Percentiles rank a stretch among this genome's conserved stretches.
Evolutionary conservation across 2,113 vertebrate genomes (phyloP).

Genomic region (Centrocercus urophasianus): DNA sequence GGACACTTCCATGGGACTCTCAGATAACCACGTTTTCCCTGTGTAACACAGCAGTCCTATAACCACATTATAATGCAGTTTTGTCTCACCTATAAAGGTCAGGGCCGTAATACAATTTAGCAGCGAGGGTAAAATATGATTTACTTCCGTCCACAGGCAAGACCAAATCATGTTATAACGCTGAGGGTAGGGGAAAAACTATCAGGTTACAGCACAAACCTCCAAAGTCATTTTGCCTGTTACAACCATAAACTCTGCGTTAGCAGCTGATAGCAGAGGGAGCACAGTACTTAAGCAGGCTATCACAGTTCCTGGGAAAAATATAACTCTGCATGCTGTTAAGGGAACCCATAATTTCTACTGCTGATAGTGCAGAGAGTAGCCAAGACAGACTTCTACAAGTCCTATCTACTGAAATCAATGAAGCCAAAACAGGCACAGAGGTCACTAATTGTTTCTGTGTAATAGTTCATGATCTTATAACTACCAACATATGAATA

Average conservation of each 20-base stretch:
- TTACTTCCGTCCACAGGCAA: conserved; percentile 69
- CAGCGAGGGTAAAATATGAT: conserved; percentile 68
- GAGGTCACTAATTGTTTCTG: conserved; percentile 23
- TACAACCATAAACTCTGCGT: conserved; percentile 69
- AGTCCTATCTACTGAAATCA: conserved; percentile 13
- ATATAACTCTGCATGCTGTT: neutral
- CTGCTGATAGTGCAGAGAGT: neutral
- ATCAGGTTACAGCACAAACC: conserved; percentile 72
- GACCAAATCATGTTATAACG: conserved; percentile 68
- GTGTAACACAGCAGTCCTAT: conserved; percentile 52
- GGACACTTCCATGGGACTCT: conserved; percentile 13
- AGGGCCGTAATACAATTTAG: conserved; percentile 69
- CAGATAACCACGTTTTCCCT: conserved; percentile 52
- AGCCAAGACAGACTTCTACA: conserved; percentile 4
- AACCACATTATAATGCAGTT: conserved; percentile 62
- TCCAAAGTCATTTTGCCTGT: conserved; percentile 71
- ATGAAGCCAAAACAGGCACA: neutral
- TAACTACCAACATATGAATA: conserved; percentile 23
- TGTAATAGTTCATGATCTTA: neutral
- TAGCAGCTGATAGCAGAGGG: conserved; percentile 60
- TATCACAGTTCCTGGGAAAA: conserved; percentile 40
- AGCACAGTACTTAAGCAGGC: conserved; percentile 61
- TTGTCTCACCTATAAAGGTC: conserved; percentile 71
- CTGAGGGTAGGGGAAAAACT: conserved; percentile 55
- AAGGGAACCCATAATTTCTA: conserved; percentile 26